Evolutionary conservation across 2,113 vertebrate species (phyloP).

Genomic region (Elaphurus davidianus): DNA sequence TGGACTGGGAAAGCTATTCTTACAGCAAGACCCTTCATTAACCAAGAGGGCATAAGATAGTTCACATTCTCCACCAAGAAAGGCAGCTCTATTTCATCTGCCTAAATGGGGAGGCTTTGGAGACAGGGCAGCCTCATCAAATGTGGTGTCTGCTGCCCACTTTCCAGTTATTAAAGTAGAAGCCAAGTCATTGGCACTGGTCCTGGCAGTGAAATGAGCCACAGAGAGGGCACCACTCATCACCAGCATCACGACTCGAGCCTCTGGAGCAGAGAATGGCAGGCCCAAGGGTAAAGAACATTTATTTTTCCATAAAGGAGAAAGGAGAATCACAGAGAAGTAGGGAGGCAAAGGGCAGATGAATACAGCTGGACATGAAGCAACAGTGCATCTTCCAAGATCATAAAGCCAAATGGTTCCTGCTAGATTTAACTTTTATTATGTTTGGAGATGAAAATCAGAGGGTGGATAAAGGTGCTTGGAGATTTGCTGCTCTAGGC

Average conservation of each 20-base stretch:
- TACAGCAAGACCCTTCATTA: slow-evolving; percentile 23
- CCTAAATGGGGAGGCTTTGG: neutral
- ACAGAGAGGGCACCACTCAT: neutral
- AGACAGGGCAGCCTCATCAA: neutral
- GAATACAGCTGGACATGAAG: neutral
- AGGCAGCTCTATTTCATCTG: neutral
- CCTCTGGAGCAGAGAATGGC: neutral
- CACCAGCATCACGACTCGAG: neutral
- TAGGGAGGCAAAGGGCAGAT: neutral
- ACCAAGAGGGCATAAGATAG: neutral
- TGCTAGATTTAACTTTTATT: slow-evolving; percentile 17
- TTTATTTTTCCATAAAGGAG: slow-evolving; percentile 34
- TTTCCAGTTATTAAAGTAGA: slow-evolving; percentile 2
- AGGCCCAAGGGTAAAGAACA: neutral
- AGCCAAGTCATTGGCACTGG: neutral
- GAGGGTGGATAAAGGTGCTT: neutral
- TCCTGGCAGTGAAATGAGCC: neutral
- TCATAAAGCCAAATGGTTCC: neutral
- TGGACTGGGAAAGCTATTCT: slow-evolving; percentile 8
- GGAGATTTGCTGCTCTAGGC: neutral
- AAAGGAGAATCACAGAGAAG: neutral
- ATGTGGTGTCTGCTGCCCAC: neutral
- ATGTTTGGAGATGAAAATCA: slow-evolving; percentile 20
- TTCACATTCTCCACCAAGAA: slow-evolving; percentile 10
- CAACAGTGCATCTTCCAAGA: neutral